These are phyloP conservation scores for Ivindomyrus marchei DNA, from an alignment of 2,113 vertebrate species.

Conservation along the genomic window DNA sequence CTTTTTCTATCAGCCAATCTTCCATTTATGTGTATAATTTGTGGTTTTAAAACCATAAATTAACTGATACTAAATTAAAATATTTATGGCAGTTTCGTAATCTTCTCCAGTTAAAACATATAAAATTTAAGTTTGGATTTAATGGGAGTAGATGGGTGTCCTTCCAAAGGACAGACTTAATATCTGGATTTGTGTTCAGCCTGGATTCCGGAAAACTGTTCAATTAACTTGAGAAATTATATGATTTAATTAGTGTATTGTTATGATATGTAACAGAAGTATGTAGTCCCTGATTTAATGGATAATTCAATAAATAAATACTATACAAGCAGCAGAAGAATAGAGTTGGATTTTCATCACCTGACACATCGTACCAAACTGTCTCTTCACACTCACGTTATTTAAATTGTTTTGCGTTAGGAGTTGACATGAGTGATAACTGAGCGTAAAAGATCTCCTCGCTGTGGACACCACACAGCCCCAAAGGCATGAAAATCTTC, in stretches of 20 bases:
- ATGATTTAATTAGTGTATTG: not conserved
- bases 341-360: not conserved
- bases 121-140: not conserved
- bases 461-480: not conserved
- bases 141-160: not conserved
- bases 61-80: not conserved
- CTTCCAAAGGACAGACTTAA: not conserved
- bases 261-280: not conserved
- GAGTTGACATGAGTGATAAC: not conserved
- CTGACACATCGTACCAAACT: not conserved
- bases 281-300: not conserved
- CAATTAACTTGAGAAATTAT: not conserved
- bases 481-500: not conserved
- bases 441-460: not conserved
- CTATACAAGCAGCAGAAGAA: not conserved
- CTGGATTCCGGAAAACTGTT: not conserved
- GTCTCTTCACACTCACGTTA: not conserved
- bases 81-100: not conserved
- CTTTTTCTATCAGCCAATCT: not conserved
- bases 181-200: not conserved
- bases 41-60: not conserved
- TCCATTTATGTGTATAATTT: not conserved
- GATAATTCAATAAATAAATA: not conserved
- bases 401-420: not conserved
- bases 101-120: not conserved